Evolutionary conservation across 1,140 invertebrate species (phyloP).

Genomic region (Planococcus citri): DNA sequence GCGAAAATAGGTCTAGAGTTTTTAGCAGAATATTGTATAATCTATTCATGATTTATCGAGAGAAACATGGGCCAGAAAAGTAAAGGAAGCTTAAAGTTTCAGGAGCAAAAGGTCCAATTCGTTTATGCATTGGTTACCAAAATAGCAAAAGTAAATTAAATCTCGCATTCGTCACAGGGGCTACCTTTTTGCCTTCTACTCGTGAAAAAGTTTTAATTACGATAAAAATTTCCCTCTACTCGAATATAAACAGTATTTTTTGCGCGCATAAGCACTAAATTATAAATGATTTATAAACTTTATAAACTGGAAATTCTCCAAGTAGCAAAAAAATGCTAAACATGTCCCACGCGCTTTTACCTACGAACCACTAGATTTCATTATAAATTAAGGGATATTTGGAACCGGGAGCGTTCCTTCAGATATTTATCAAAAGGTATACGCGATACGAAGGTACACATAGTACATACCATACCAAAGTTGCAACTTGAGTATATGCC

Average conservation of each 20-base stretch:
- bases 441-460: background rate
- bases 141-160: background rate
- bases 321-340: background rate
- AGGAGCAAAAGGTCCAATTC: background rate
- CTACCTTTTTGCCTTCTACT: background rate
- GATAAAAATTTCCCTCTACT: background rate
- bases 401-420: background rate
- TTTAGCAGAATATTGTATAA: background rate
- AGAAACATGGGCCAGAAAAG: background rate
- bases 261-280: background rate
- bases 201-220: background rate
- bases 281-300: background rate
- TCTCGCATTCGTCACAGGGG: background rate
- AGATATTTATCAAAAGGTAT: background rate
- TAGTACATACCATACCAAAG: background rate
- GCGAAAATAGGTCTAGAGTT: background rate
- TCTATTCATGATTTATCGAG: constrained; percentile 3
- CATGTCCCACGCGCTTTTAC: background rate
- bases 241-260: background rate
- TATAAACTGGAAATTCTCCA: background rate
- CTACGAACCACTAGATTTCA: background rate
- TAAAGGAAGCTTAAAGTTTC: background rate
- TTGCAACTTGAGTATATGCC: background rate
- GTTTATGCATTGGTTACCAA: background rate
- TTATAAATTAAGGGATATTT: background rate